These are phyloP conservation scores for Condylura cristata DNA, from an alignment of 2,113 vertebrate genomes.

Conservation along the genomic window DNA sequence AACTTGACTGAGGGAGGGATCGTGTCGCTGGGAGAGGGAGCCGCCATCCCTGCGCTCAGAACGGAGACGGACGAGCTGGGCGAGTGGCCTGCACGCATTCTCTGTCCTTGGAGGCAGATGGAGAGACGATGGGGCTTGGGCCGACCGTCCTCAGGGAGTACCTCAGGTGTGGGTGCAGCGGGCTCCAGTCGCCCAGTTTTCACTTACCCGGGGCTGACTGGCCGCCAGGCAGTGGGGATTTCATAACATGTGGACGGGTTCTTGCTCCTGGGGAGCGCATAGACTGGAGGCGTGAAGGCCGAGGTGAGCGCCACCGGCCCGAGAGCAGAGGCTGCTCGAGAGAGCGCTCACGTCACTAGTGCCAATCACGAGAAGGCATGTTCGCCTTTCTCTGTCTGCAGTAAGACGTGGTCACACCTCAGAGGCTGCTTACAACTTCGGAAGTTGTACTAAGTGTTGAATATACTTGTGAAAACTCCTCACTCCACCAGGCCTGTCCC, in stretches of 20 bases:
- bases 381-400: background rate
- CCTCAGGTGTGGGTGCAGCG: no score
- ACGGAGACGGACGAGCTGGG: no score
- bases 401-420: background rate
- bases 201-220: no score
- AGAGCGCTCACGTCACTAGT: fast-evolving
- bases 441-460: background rate
- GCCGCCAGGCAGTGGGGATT: background rate
- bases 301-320: no score
- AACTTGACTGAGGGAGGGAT: no score
- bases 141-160: no score
- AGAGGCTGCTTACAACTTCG: background rate
- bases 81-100: no score
- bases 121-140: background rate
- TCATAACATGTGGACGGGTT: background rate
- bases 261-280: background rate
- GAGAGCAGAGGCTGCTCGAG: background rate
- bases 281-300: background rate
- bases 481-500: no score
- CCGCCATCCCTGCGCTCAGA: no score
- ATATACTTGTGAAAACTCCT: background rate
- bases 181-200: background rate
- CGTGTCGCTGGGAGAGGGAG: no score
- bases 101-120: background rate
- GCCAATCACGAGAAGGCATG: fast-evolving